These are phyloP conservation scores for Athalia rosae DNA, from an alignment of 2,888 invertebrate species.

Conservation along the genomic window DNA sequence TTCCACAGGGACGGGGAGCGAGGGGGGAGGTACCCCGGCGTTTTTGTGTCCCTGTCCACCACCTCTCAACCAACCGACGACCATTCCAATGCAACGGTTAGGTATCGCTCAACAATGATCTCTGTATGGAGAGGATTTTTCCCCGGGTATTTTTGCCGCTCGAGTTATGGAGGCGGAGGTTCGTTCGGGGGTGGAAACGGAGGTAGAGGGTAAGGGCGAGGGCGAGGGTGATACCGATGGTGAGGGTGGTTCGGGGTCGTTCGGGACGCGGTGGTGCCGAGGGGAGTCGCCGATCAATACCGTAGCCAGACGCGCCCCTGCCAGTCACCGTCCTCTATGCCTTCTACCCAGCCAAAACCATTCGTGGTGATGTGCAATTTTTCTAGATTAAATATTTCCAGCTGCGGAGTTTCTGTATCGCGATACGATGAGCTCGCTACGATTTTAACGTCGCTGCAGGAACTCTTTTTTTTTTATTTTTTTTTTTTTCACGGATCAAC, in stretches of 20 bases:
- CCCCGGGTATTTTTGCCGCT: conserved; percentile 62
- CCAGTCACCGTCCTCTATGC: conserved; percentile 57
- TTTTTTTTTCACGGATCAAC: too few relatives aligned
- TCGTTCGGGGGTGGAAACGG: conserved; percentile 49
- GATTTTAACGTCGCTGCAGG: too few relatives aligned
- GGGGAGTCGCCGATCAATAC: conserved; percentile 71
- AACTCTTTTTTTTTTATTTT: too few relatives aligned
- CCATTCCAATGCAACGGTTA: conserved; percentile 34
- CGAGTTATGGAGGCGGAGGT: conserved; percentile 56
- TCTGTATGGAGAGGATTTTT: conserved; percentile 53
- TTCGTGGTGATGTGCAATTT: conserved; percentile 15
- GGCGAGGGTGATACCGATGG: conserved; percentile 33
- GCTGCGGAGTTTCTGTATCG: neutral
- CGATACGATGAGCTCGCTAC: too few relatives aligned
- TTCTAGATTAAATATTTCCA: neutral
- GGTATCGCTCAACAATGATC: conserved; percentile 36
- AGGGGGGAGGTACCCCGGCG: neutral
- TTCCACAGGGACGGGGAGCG: neutral
- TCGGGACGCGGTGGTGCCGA: conserved; percentile 59
- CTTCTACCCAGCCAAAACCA: conserved; percentile 51
- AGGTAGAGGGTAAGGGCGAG: conserved; percentile 37
- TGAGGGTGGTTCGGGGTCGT: conserved; percentile 64
- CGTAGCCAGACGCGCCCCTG: conserved; percentile 67
- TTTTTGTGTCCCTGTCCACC: conserved; percentile 5
- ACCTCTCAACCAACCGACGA: neutral